Evolutionary conservation across 2,797 vertebrate species (phyloP).

Genomic region (Pantherophis vulpinus): DNA sequence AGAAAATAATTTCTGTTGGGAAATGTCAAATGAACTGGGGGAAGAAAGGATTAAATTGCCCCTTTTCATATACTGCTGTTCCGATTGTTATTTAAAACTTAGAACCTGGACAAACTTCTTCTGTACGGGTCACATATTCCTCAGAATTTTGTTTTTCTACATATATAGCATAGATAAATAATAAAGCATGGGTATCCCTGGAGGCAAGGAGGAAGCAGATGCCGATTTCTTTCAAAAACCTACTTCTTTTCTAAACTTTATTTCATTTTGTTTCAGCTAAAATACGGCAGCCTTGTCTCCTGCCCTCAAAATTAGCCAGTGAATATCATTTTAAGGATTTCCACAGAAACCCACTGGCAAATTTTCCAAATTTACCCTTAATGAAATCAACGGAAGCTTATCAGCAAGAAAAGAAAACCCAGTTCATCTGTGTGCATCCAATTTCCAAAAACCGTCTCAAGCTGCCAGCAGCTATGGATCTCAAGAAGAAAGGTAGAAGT

Average conservation of each 20-base stretch:
- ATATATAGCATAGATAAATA: neutral
- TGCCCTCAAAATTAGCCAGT: slow-evolving; percentile 75
- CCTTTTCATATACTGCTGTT: neutral
- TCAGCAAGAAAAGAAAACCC: slow-evolving; percentile 72
- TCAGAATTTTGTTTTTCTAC: neutral
- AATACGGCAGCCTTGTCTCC: slow-evolving; percentile 76
- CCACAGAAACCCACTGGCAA: slow-evolving; percentile 76
- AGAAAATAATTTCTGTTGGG: neutral
- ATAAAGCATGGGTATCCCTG: neutral
- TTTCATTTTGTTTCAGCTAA: slow-evolving; percentile 82
- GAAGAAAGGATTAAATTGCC: neutral
- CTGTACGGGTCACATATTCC: neutral
- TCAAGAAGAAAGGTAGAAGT: slow-evolving; percentile 78
- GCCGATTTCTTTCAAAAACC: neutral
- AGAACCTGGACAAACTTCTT: neutral
- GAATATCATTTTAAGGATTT: slow-evolving; percentile 76
- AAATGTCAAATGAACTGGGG: no score
- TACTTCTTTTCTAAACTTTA: neutral
- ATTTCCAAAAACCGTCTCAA: slow-evolving; percentile 72
- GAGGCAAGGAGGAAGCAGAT: neutral
- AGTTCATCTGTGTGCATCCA: slow-evolving; percentile 68
- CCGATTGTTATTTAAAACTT: neutral
- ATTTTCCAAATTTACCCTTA: slow-evolving; percentile 84
- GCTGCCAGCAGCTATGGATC: slow-evolving; percentile 63
- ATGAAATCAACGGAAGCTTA: slow-evolving; percentile 75